Conservation (phyloP, 2,888 invertebrate genomes). For the Meliscaeva auricollis region DNA sequence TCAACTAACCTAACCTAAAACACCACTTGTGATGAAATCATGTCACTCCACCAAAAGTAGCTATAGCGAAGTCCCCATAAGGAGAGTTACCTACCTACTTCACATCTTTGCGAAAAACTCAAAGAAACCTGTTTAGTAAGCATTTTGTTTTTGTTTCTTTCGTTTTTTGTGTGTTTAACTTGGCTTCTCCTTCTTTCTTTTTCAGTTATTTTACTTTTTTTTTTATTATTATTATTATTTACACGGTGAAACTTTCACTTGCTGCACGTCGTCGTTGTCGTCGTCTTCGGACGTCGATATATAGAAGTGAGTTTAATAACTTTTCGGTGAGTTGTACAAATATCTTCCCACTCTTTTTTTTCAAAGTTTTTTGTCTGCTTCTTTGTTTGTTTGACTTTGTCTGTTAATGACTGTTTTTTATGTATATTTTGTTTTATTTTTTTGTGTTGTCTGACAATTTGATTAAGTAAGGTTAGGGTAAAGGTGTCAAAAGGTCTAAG, state of each 20-base stretch:
- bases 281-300: constrained; percentile 22
- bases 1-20: constrained; percentile 62
- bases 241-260: constrained; percentile 70
- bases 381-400: constrained; percentile 40
- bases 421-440: not conserved
- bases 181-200: constrained; percentile 35
- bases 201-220: constrained; percentile 34
- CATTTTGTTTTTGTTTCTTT: constrained; percentile 22
- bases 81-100: constrained; percentile 54
- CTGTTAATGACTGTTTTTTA: constrained; percentile 25
- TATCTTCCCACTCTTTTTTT: constrained; percentile 30
- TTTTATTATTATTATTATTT: constrained; percentile 37
- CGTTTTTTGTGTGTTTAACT: constrained; percentile 22
- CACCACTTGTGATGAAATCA: constrained; percentile 59
- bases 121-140: constrained; percentile 57
- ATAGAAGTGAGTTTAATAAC: constrained; percentile 57
- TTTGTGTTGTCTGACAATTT: constrained; percentile 53
- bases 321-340: constrained; percentile 45
- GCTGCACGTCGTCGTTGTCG: constrained; percentile 30
- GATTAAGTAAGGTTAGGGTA: constrained; percentile 64
- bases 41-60: constrained; percentile 72
- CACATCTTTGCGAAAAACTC: constrained; percentile 48
- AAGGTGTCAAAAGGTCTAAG: constrained; percentile 69
- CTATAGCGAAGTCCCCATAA: constrained; percentile 42
- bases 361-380: constrained; percentile 18